Evolutionary conservation across 2,797 vertebrate genomes (phyloP), one percentile per base, ranked within the genome.

Genomic region (Pseudocheirus occidentalis): DNA sequence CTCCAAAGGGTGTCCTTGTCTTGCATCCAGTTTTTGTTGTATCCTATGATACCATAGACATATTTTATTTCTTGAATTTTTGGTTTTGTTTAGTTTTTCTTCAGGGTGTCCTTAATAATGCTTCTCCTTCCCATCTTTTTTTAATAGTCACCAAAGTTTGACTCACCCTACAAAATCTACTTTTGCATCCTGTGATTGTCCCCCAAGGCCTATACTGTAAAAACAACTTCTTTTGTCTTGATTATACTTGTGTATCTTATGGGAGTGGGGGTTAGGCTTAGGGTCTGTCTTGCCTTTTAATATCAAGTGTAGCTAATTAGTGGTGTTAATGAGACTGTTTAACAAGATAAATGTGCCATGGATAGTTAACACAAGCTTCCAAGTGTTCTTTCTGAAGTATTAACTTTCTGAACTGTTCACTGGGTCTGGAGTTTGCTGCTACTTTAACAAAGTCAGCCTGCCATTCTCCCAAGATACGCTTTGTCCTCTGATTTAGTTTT

Each of bases 341-440:
- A 46, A 90, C 16, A 91, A 95, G 54, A 55, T 94, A 90, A 95
- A 95, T 73, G 21, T 90, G 46, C 27, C 91, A 34, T 58, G 66
- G 31, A 21, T 3, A 3, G 50, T 52, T 91, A 93, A 3, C 46
- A 53, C 5, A 96, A 52, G 50, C 5, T 16, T 92, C 40, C 28
- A 55, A 28, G 12, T 52, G 52, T 52, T 52, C 52, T 93, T 54
- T 50, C 28, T 0, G 16, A 91, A 58, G 11, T 54, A 0, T 81
- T 21, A 24, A 14, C 53, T 93, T 54, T 50, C 28, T 0, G 16
- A 91, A 58, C 11, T 54, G 3, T 81, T 21, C 16, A 14, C 53
- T 94, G 12, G 34, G 90, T 24, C 56, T 94, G 24, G 0, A 59
- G 9, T 4, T 46, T 5, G 10, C n/a, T 1, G 4, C 10, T 27